Base-by-base conservation (phyloP, 2,113 vertebrate species). In the Paradoxurus hermaphroditus region DNA sequence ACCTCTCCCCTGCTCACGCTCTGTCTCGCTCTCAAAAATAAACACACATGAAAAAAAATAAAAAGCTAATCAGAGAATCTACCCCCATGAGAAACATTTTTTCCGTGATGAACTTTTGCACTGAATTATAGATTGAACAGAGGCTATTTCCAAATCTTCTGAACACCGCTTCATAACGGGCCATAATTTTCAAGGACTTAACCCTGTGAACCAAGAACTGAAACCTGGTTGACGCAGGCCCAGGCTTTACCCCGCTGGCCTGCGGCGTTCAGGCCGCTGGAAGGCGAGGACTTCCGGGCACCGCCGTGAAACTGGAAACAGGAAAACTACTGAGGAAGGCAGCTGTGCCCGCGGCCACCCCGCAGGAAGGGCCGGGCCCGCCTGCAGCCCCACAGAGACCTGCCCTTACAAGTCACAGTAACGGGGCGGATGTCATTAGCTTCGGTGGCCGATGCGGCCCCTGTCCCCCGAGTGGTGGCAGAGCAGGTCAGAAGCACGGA, bases 361-460 rank as follows among this genome's bases (percentile, higher is more conserved):
- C 59, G 0, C 4, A 18, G 44, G 34, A 79, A 18, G 9, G 34
- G 1, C 13, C 13, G 5, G 41, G 44, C 8, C 4, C 23, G 19
- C 88, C 18, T 13, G 12, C 12, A 11, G 10, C 1, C 90, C 85
- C 1, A 9, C 8, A 11, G 62, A 3, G 39, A 68, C 56, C 4
- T 9, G 34, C 11, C 2, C 36, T 7, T 4, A 34, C 46, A 15
- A 23, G 46, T 16, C 34, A 36, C 63, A 0, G 2, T 1, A 4
- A n/a, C 7, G 1, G 12, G 12, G 1, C 51, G 14, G 56, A 27
- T 13, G 0, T 19, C 51, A 16, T 13, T 3, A 4, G n/a, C 16
- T 11, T 3, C 11, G 0, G n/a, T 0, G 23, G 41, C 72, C 10
- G 18, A 21, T 36, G 39, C 49, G 23, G 41, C 72, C 10, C 14